Evolutionary conservation across 2,888 invertebrate genomes (phyloP).

Genomic region (Apodemia duryi): DNA sequence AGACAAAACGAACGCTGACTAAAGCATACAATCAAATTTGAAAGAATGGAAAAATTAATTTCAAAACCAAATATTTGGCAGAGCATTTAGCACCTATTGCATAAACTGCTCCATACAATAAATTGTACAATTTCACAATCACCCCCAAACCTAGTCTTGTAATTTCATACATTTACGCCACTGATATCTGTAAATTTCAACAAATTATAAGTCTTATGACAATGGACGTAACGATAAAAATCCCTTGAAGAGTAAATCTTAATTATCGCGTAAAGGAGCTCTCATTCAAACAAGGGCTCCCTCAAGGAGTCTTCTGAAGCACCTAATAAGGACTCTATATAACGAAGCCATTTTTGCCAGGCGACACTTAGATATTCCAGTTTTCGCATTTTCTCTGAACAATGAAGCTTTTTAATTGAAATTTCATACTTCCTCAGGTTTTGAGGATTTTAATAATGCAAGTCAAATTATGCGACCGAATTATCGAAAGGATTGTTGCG

Average conservation of each 20-base stretch:
- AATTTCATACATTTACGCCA: neutral
- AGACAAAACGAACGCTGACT: too few species aligned
- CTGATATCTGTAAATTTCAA: neutral
- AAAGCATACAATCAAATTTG: too few species aligned
- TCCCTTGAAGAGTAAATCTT: neutral
- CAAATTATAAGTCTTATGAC: neutral
- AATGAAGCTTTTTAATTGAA: constrained; percentile 7
- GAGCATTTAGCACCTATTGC: too few species aligned
- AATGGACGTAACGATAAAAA: neutral
- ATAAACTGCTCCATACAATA: too few species aligned
- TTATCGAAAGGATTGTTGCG: neutral
- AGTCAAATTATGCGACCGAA: neutral
- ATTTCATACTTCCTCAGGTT: neutral
- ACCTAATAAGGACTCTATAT: constrained; percentile 15
- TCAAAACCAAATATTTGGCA: too few species aligned
- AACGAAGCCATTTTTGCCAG: constrained; percentile 9
- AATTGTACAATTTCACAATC: neutral
- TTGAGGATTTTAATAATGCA: neutral
- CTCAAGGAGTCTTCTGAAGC: constrained; percentile 13
- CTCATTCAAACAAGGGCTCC: constrained; percentile 9
- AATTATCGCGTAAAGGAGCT: constrained; percentile 10
- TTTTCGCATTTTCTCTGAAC: constrained; percentile 3
- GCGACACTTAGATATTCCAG: constrained; percentile 14
- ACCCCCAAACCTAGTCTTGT: neutral
- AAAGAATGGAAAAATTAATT: too few species aligned